phyloP scores from a whole-genome alignment of 2,797 vertebrate genomes.

The Odontamblyopus rebecca region DNA sequence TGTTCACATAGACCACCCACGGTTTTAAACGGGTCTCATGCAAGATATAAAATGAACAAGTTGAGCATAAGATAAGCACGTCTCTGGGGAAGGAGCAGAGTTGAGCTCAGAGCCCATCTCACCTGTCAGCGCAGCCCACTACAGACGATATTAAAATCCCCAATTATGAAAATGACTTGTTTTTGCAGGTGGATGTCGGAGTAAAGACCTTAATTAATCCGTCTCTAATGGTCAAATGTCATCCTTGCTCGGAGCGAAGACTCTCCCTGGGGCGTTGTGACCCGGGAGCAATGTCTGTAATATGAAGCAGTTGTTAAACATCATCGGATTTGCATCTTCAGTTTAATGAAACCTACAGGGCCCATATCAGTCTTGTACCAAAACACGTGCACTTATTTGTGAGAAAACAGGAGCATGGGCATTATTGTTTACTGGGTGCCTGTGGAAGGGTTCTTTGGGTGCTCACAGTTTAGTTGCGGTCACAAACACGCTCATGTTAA shows the following conservation, averaged over 20 bases:
- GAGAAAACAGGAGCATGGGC: not conserved
- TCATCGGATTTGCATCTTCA: constrained; percentile 63
- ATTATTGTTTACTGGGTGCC: not conserved
- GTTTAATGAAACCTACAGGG: constrained; percentile 59
- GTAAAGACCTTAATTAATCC: constrained; percentile 63
- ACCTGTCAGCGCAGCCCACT: constrained; percentile 48
- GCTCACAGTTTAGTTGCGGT: not conserved
- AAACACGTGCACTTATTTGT: constrained; percentile 3
- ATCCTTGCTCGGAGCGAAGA: constrained; percentile 41
- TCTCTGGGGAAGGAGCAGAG: constrained; percentile 12
- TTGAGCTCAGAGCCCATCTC: constrained; percentile 33
- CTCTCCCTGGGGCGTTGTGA: constrained; percentile 44
- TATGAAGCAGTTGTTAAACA: constrained; percentile 63
- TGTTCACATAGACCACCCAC: constrained; percentile 12
- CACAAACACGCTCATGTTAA: not conserved
- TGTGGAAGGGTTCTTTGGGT: not conserved
- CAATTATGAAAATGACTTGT: constrained; percentile 58
- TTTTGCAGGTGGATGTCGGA: constrained; percentile 52
- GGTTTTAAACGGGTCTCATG: constrained; percentile 28
- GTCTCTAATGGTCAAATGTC: constrained; percentile 56
- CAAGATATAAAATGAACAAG: constrained; percentile 33
- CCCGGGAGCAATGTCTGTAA: constrained; percentile 49
- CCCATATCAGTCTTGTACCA: constrained; percentile 40
- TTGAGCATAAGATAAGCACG: constrained; percentile 31
- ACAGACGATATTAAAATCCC: constrained; percentile 58